phyloP scores from a whole-genome alignment of 2,888 invertebrate genomes.

The Himalopsyche tibetana region DNA sequence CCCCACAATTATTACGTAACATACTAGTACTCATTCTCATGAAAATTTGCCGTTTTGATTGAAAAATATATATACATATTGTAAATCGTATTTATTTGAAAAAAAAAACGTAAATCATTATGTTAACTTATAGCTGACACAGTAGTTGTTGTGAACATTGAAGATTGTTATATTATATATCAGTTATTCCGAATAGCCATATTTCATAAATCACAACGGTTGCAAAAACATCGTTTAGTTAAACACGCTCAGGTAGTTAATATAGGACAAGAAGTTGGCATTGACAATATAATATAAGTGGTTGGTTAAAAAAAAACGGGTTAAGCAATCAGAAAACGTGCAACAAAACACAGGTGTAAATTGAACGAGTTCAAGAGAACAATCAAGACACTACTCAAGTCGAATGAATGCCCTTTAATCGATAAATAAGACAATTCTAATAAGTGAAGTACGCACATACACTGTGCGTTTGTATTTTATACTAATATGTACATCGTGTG shows the following conservation, averaged over 20 bases:
- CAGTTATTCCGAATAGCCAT: background rate
- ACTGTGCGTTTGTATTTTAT: no score
- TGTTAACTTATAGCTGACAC: no score
- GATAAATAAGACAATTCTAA: constrained; percentile 1
- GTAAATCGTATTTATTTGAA: no score
- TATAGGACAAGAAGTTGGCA: constrained; percentile 25
- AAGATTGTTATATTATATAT: background rate
- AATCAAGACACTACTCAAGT: background rate
- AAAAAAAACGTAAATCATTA: no score
- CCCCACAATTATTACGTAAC: no score
- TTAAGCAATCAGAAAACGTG: constrained; percentile 31
- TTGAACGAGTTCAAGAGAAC: constrained; percentile 38
- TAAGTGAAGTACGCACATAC: background rate
- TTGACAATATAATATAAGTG: constrained; percentile 31
- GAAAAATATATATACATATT: no score
- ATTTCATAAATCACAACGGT: background rate
- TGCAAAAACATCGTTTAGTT: background rate
- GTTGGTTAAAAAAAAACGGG: background rate
- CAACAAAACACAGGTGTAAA: constrained; percentile 32
- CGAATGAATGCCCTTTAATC: constrained; percentile 3
- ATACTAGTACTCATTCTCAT: no score
- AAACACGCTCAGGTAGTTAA: background rate
- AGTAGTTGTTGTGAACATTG: background rate
- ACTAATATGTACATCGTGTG: no score
- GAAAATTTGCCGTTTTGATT: no score